A percentile compares a stretch with the other conserved stretches of the same genome.
Evolutionary conservation across 2,888 invertebrate genomes (phyloP).

Genomic region (Andrena hattorfiana): DNA sequence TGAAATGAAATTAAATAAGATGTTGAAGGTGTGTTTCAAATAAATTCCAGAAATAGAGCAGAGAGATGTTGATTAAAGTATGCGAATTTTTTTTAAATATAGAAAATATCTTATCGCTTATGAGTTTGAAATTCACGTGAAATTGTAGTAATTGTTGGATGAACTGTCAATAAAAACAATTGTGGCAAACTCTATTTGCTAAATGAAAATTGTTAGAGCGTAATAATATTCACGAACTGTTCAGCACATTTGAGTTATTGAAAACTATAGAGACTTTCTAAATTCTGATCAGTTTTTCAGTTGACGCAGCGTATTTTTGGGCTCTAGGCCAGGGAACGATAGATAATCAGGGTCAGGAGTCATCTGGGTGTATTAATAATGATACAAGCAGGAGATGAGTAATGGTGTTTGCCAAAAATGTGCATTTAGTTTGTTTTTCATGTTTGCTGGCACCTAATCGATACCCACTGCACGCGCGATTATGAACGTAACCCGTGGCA

Average conservation of each 20-base stretch:
- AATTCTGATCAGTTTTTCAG: not conserved
- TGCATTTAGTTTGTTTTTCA: constrained; percentile 20
- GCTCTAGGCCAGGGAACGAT: constrained; percentile 15
- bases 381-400: constrained; percentile 8
- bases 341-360: constrained; percentile 42
- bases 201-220: not conserved
- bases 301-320: constrained; percentile 36
- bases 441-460: not conserved
- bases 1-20: too few species aligned
- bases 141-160: not conserved
- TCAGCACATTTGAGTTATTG: not conserved
- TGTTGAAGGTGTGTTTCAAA: too few species aligned
- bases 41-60: too few species aligned
- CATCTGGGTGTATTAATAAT: constrained; percentile 41
- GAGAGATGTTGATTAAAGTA: too few species aligned
- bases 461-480: not conserved
- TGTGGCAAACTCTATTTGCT: too few species aligned
- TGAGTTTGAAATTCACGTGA: not conserved
- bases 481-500: constrained; percentile 5
- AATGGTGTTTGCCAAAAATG: constrained; percentile 12
- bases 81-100: too few species aligned
- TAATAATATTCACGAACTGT: not conserved
- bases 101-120: not conserved
- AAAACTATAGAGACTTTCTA: constrained; percentile 7
- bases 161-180: not conserved